Base-by-base conservation (phyloP, 2,888 invertebrate species). In the Pristionchus mayeri region DNA sequence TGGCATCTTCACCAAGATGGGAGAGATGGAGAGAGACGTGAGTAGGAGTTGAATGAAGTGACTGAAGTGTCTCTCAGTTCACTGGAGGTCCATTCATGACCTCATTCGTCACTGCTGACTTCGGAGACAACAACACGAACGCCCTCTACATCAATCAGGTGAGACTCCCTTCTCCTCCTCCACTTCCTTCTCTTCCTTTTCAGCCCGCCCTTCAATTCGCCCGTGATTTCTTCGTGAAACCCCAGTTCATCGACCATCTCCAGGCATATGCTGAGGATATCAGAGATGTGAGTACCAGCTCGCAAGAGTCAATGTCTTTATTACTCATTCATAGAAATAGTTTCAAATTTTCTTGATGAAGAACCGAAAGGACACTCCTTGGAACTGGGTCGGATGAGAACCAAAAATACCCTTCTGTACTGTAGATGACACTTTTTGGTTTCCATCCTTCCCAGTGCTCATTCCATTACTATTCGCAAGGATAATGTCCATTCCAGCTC, bases 171-270 rank as follows among this genome's bases (percentile, higher is more conserved):
- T 9, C 7, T 44, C 44, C 13, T 44, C 18, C 9, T 11, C 44
- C 13, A 44, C 13, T 6, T 13, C 6, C 7, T 9, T 44, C 7
- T 44, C 6, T 44, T 44, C 21, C 21, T 24, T 30, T 86, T 86
- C 67, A 54, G 84, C 84, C 85, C n/a, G 67, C 40, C 0, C 84
- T 86, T 18, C 18, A n/a, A 21, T 37, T 82, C 24, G 84, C 88
- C 18, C 85, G 84, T 30, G 88, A 88, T 76, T 88, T 84, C 85
- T 88, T 84, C 81, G 76, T 87, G 34, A 84, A 85, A 54, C 86
- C 85, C 37, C 80, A 84, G 57, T 87, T 86, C 83, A 78, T 86
- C n/a, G 44, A 21, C 48, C 44, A 87, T 7, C 50, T 88, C n/a
- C 81, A 86, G 60, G 71, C 67, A 4, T 88, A 88, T 60, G 84